A percentile compares a stretch with the other conserved stretches of the same genome.
phyloP scores from a whole-genome alignment of 37 sponge, comb jelly and placozoan species.

The Tethya wilhelma region DNA sequence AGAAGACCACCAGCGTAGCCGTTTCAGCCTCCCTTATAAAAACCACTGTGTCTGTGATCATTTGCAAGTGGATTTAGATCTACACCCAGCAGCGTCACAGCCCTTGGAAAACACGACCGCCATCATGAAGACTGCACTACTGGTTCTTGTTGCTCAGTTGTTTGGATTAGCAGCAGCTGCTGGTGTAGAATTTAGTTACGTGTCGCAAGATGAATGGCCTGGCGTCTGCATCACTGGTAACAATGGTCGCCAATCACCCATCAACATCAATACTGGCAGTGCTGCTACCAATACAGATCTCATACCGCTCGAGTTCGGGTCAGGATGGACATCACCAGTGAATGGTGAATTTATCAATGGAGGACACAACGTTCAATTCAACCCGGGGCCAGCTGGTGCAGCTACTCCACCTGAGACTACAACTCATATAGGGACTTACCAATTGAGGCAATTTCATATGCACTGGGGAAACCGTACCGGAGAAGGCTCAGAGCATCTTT shows the following conservation, averaged over 20 bases:
- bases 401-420: background rate
- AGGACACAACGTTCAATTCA: constrained; percentile 14
- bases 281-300: background rate
- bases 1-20: no score
- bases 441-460: background rate
- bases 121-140: no score
- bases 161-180: no score
- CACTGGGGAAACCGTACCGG: background rate
- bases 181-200: background rate
- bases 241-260: constrained; percentile 2
- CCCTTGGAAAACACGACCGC: no score
- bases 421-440: background rate
- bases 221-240: background rate
- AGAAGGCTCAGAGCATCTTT: background rate
- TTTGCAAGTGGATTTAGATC: no score
- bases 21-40: no score
- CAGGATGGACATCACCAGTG: background rate
- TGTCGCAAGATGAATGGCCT: background rate
- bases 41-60: no score
- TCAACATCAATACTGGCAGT: background rate
- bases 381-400: background rate
- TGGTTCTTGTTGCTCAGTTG: no score
- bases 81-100: no score
- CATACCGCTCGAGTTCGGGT: background rate
- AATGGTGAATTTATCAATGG: background rate